Evolutionary conservation across 2,888 invertebrate genomes (phyloP).

Genomic region (Ypsolopha scabrella): DNA sequence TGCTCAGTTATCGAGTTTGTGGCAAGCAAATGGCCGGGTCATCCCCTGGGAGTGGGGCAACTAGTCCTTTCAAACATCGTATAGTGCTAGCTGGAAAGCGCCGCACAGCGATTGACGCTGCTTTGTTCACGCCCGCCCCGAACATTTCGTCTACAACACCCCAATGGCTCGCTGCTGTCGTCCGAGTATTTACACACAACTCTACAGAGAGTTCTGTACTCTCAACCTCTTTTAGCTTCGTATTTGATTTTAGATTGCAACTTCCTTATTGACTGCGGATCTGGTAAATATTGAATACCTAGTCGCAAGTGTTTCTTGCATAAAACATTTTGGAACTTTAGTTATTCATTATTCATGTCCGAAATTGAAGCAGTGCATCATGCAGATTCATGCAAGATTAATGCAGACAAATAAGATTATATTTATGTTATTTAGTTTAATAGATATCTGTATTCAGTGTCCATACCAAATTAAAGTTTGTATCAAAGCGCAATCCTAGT

Average conservation of each 20-base stretch:
- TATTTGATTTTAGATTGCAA: conserved; percentile 1
- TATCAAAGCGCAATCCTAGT: too few species aligned
- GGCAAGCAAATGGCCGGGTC: conserved; percentile 7
- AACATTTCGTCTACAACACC: neutral
- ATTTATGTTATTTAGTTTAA: too few species aligned
- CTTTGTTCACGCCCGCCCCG: conserved; percentile 2
- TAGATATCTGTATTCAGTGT: too few species aligned
- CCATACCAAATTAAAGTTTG: too few species aligned
- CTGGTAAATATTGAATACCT: too few species aligned
- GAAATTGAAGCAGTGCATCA: too few species aligned
- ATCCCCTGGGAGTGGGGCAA: neutral
- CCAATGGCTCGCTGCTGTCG: neutral
- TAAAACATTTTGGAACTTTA: too few species aligned
- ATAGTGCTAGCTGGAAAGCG: neutral
- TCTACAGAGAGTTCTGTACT: neutral
- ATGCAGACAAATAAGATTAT: too few species aligned
- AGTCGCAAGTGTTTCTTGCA: too few species aligned
- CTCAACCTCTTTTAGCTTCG: neutral
- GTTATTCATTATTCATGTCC: too few species aligned
- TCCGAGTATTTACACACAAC: conserved; percentile 5
- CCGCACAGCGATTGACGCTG: conserved; percentile 2
- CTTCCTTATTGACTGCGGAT: neutral
- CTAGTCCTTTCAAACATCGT: neutral
- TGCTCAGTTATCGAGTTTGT: conserved; percentile 16
- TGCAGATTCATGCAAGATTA: too few species aligned